Evolutionary conservation across 1,140 invertebrate species (phyloP).

Genomic region (Cydia strobilella): DNA sequence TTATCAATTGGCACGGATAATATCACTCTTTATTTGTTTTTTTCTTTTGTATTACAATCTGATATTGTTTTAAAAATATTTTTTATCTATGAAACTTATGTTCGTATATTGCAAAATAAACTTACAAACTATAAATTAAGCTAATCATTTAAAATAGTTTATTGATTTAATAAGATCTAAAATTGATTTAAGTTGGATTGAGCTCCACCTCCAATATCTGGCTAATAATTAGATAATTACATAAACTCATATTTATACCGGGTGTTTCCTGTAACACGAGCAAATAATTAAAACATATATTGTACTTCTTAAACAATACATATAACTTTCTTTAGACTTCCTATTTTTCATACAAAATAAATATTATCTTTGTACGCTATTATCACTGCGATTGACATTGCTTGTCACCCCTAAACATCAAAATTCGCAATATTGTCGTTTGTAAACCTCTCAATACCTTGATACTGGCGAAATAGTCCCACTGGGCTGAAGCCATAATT

Average conservation of each 20-base stretch:
- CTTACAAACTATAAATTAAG: conserved; percentile 14
- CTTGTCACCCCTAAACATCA: too few relatives aligned
- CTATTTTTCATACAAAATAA: too few relatives aligned
- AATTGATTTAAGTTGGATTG: conserved; percentile 23
- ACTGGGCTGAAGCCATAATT: too few relatives aligned
- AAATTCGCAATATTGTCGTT: too few relatives aligned
- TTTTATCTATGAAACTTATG: background rate
- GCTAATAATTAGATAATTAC: conserved; percentile 4
- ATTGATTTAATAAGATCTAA: conserved; percentile 25
- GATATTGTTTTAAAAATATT: conserved; percentile 2
- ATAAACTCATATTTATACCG: conserved; percentile 25
- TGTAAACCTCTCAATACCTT: too few relatives aligned
- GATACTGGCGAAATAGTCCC: too few relatives aligned
- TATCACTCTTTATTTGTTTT: conserved; percentile 22
- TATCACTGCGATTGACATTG: too few relatives aligned
- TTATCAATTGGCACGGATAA: conserved; percentile 29
- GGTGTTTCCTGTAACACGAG: too few relatives aligned
- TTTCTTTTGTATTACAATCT: background rate
- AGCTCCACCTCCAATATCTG: conserved; percentile 3
- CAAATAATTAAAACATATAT: too few relatives aligned
- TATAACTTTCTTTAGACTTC: too few relatives aligned
- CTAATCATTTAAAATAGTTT: conserved; percentile 18
- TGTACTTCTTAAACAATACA: too few relatives aligned
- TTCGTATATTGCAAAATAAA: conserved; percentile 26
- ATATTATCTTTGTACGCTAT: too few relatives aligned